Percentiles rank a stretch among this genome's conserved stretches.
Evolutionary conservation across 2,113 vertebrate genomes (phyloP).

Genomic region (Notarius quadriscutis): DNA sequence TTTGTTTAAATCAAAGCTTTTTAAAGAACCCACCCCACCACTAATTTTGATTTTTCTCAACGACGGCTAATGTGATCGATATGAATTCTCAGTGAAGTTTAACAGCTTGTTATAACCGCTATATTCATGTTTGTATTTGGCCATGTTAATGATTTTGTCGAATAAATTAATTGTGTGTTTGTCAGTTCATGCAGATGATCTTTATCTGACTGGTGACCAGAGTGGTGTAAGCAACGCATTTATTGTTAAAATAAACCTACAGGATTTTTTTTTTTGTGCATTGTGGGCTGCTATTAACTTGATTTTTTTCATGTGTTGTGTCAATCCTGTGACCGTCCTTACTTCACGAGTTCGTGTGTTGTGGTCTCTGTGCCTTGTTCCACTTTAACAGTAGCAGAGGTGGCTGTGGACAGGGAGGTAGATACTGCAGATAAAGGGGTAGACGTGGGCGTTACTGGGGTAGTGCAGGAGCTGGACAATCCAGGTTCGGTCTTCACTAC

Average conservation of each 20-base stretch:
- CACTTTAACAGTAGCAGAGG: conserved; percentile 81
- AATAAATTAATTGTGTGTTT: background rate
- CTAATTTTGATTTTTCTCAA: background rate
- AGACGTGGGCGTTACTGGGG: conserved; percentile 52
- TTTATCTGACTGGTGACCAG: background rate
- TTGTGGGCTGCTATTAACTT: background rate
- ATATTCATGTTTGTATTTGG: background rate
- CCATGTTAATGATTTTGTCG: background rate
- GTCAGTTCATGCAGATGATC: background rate
- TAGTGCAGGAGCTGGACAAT: conserved; percentile 65
- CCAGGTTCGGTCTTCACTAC: conserved; percentile 94
- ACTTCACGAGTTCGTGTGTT: conserved; percentile 86
- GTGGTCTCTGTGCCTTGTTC: conserved; percentile 84
- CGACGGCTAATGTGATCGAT: background rate
- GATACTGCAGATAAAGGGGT: conserved; percentile 56
- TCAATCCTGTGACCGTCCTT: conserved; percentile 56
- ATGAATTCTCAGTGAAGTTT: background rate
- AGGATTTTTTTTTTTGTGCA: background rate
- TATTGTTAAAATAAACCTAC: background rate
- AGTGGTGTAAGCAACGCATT: background rate
- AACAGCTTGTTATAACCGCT: background rate
- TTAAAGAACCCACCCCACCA: too few relatives aligned
- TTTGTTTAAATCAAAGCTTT: too few relatives aligned
- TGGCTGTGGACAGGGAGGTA: conserved; percentile 63
- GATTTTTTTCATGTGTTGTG: background rate